Evolutionary conservation across 2,888 invertebrate species (phyloP), one percentile per base, ranked within the genome.

Genomic region (Lochmaea crataegi): DNA sequence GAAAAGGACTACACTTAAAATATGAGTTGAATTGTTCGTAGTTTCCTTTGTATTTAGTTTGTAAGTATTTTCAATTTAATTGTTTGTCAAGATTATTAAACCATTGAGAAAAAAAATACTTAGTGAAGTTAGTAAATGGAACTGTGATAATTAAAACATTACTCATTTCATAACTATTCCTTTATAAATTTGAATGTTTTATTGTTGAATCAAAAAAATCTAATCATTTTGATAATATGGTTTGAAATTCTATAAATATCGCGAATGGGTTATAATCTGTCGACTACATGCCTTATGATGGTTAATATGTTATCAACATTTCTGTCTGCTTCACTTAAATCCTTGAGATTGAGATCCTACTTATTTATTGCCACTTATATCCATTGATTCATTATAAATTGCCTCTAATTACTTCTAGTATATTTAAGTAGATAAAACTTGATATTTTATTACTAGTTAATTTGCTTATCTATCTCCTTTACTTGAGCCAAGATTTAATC

Each of bases 1-100:
- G 79, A 81, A 69, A 80, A 79, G 73, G 80, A 81, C 79, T 81
- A 81, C 75, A 82, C 80, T 66, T 80, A 80, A 79, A 81, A 78
- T 77, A 81, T 80, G 79, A 80, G 78, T 80, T 80, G 77, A 75
- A 75, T 66, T 53, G 69, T 73, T 68, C 18, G 61, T 56, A 63
- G 64, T 60, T 67, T 51, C 67, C 67, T 69, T 75, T 75, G 74
- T 73, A 73, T 79, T 77, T 81, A 82, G 81, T 81, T 82, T 80
- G 79, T 81, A 81, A 80, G 78, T 79, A 75, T 41, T 32, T 68
- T 48, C 58, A 38, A 63, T 42, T 53, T 53, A 63, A 38, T 63
- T 45, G 18, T 45, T 53, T 58, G 42, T 45, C 48, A 45, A 64
- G 45, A 41, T 65, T 14, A 53, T 53, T 53, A 18, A 53, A 53